These are phyloP conservation scores for Cydia pomonella DNA, from an alignment of 1,140 invertebrate species.

Conservation along the genomic window DNA sequence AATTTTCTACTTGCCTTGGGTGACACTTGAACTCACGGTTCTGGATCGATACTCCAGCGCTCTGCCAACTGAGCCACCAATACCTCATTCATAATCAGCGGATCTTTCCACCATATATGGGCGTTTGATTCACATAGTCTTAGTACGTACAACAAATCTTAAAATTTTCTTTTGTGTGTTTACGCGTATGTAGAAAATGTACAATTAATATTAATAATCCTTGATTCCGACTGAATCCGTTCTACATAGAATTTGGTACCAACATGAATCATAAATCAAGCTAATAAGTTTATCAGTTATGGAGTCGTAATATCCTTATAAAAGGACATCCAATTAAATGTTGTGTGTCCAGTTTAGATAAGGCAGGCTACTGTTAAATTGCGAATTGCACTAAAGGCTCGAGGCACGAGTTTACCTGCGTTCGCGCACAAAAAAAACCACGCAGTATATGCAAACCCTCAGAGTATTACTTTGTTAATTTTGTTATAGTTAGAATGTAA, in stretches of 20 bases:
- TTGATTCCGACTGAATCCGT: background rate
- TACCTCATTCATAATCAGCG: too few relatives aligned
- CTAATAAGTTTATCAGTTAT: conserved; percentile 23
- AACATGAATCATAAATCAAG: conserved; percentile 20
- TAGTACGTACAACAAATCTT: too few relatives aligned
- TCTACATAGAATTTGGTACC: background rate
- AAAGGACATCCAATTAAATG: conserved; percentile 26
- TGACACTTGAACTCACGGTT: too few relatives aligned
- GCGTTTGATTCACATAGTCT: too few relatives aligned
- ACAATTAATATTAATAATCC: too few relatives aligned
- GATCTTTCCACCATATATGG: too few relatives aligned
- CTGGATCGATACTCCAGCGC: too few relatives aligned
- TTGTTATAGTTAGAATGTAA: background rate
- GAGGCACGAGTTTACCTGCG: conserved; percentile 16
- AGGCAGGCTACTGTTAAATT: conserved; percentile 37
- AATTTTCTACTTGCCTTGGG: too few relatives aligned
- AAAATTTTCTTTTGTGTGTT: too few relatives aligned
- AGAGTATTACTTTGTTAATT: background rate
- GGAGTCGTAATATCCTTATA: conserved; percentile 21
- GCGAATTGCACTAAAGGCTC: conserved; percentile 20
- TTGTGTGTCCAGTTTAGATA: conserved; percentile 34
- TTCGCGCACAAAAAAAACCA: conserved; percentile 11
- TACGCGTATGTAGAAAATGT: too few relatives aligned
- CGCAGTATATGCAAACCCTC: conserved; percentile 4
- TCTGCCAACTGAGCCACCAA: too few relatives aligned